phyloP scores from a whole-genome alignment of 2,797 vertebrate genomes.

The Spea hammondii region DNA sequence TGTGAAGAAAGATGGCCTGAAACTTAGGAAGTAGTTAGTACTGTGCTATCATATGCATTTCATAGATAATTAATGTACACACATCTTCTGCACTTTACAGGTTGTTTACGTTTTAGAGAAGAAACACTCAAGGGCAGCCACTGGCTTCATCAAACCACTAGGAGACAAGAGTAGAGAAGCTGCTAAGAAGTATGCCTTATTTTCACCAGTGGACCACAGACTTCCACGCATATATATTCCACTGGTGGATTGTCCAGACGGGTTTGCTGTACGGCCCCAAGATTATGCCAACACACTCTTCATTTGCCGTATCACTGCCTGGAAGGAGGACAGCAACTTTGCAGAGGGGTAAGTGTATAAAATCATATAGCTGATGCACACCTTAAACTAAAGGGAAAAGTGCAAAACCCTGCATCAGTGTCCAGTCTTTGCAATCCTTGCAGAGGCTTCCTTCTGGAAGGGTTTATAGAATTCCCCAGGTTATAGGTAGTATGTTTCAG shows the following conservation, averaged over 20 bases:
- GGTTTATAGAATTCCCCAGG: neutral
- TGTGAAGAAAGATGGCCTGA: no score
- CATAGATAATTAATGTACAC: no score
- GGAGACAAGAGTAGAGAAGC: conserved; percentile 81
- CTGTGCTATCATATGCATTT: no score
- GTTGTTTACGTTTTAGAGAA: conserved; percentile 90
- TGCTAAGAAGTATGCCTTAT: conserved; percentile 82
- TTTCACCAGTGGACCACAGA: conserved; percentile 92
- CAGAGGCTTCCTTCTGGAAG: neutral
- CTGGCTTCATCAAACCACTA: conserved; percentile 87
- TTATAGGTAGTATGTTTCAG: no score
- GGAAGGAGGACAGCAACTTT: conserved; percentile 87
- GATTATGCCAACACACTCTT: conserved; percentile 85
- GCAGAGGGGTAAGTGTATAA: conserved; percentile 82
- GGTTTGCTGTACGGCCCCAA: conserved; percentile 76
- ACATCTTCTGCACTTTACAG: conserved; percentile 59
- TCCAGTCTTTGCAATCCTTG: neutral
- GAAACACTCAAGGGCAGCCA: conserved; percentile 90
- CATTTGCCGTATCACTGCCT: conserved; percentile 88
- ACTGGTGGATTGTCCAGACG: conserved; percentile 81
- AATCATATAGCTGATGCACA: no score
- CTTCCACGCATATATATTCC: conserved; percentile 87
- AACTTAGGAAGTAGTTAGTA: no score
- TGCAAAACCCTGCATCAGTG: no score
- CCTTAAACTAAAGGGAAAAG: neutral